Evolutionary conservation across 2,888 invertebrate genomes (phyloP).

Genomic region (Oscheius myriophilus): DNA sequence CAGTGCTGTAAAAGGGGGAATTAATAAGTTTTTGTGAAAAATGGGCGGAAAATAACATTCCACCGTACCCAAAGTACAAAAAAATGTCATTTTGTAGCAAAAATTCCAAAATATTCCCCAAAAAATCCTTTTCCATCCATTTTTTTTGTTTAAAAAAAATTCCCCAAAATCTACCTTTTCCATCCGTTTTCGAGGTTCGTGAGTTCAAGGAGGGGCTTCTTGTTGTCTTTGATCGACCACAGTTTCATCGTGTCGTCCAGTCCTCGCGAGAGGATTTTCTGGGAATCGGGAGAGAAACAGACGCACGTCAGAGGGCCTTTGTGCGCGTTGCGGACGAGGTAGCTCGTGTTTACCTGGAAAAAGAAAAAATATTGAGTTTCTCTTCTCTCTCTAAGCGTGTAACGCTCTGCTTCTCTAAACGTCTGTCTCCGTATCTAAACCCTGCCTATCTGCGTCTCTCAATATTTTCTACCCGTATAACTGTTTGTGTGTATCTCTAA

Average conservation of each 20-base stretch:
- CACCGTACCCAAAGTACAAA: too few species aligned
- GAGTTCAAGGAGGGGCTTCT: slow-evolving; percentile 80
- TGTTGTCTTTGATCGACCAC: slow-evolving; percentile 83
- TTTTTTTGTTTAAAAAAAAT: neutral
- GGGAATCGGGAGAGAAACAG: slow-evolving; percentile 83
- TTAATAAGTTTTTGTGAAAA: too few species aligned
- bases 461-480: too few species aligned
- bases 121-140: too few species aligned
- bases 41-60: too few species aligned
- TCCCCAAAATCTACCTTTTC: slow-evolving; percentile 71
- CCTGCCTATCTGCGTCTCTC: too few species aligned
- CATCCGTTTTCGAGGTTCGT: slow-evolving; percentile 83
- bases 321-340: slow-evolving; percentile 79
- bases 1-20: slow-evolving; percentile 73
- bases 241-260: slow-evolving; percentile 90
- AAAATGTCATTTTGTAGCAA: neutral
- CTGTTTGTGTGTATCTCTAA: too few species aligned
- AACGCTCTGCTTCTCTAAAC: too few species aligned
- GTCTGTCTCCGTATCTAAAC: too few species aligned
- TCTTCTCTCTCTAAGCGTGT: too few species aligned
- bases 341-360: slow-evolving; percentile 80
- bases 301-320: slow-evolving; percentile 76
- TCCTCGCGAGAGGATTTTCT: slow-evolving; percentile 44
- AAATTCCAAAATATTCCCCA: neutral
- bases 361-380: too few species aligned